A percentile compares a stretch with the other conserved stretches of the same genome.
Conservation (phyloP, 2,797 vertebrate genomes). For the Cyclura pinguis region DNA sequence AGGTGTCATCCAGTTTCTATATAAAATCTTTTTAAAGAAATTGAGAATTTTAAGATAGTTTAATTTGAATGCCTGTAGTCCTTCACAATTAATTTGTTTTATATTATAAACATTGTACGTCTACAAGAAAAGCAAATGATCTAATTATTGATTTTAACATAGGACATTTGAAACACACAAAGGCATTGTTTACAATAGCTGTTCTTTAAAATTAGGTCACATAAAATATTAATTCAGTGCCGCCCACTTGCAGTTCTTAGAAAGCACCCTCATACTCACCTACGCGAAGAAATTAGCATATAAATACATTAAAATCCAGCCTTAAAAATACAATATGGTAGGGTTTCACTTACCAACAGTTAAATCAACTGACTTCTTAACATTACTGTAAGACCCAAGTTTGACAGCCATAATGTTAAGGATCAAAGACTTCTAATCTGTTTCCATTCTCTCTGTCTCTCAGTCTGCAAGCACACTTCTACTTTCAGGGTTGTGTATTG, state of each 20-base stretch:
- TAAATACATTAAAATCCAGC: constrained; percentile 36
- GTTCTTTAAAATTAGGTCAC: constrained; percentile 15
- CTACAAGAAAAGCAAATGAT: not conserved
- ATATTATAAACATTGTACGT: not conserved
- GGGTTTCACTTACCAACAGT: constrained; percentile 54
- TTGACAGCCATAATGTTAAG: constrained; percentile 54
- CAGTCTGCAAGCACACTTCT: constrained; percentile 61
- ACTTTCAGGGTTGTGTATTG: constrained; percentile 37
- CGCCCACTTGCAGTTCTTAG: constrained; percentile 51
- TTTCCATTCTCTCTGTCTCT: constrained; percentile 47
- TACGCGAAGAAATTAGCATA: constrained; percentile 36
- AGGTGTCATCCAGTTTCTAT: constrained; percentile 13
- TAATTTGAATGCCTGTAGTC: not conserved
- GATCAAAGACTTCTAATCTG: constrained; percentile 47
- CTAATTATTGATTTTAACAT: not conserved
- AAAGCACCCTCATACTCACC: constrained; percentile 52
- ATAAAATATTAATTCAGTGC: constrained; percentile 43
- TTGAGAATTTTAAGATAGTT: not conserved
- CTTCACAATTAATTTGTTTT: constrained; percentile 33
- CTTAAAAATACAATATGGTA: constrained; percentile 35
- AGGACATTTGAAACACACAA: not conserved
- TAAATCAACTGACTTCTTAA: constrained; percentile 50
- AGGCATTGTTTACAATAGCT: constrained; percentile 7
- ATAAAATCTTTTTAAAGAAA: constrained; percentile 17
- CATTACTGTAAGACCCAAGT: constrained; percentile 39